Percentiles rank a stretch among this genome's conserved stretches.
Conservation (phyloP, 2,797 vertebrate genomes). For the Enteromius radiatus region DNA sequence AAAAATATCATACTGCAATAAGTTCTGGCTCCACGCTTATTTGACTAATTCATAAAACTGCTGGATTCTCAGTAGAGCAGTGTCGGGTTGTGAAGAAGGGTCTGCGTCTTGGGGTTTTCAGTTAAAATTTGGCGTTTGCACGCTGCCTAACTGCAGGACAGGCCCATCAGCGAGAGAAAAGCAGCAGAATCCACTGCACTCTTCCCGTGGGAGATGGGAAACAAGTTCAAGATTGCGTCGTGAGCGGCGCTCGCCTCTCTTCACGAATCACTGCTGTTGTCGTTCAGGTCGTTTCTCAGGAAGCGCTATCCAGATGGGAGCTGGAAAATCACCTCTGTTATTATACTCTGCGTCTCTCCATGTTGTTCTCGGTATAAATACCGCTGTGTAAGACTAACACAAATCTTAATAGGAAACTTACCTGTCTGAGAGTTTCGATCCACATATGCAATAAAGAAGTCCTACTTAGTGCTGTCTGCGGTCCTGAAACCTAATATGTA, state of each 20-base stretch:
- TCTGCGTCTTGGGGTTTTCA: conserved; percentile 21
- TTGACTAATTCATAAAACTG: conserved; percentile 43
- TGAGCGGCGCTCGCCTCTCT: conserved; percentile 47
- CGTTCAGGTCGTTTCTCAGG: conserved; percentile 54
- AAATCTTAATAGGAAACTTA: conserved; percentile 42
- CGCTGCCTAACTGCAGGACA: conserved; percentile 30
- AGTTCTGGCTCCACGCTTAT: conserved; percentile 38
- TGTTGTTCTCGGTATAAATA: conserved; percentile 52
- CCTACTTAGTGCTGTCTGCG: conserved; percentile 46
- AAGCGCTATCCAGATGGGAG: conserved; percentile 43
- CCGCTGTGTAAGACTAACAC: conserved; percentile 35
- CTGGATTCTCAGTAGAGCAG: conserved; percentile 32
- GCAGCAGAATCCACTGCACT: conserved; percentile 44
- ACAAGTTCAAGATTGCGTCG: conserved; percentile 52
- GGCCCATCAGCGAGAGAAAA: conserved; percentile 37
- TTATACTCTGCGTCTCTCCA: conserved; percentile 54
- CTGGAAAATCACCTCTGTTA: conserved; percentile 57
- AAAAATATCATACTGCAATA: conserved; percentile 48
- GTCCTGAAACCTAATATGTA: conserved; percentile 21
- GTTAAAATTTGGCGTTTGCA: conserved; percentile 18
- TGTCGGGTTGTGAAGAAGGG: conserved; percentile 34
- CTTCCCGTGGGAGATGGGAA: conserved; percentile 52
- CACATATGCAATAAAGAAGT: conserved; percentile 51
- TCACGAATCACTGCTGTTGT: conserved; percentile 43
- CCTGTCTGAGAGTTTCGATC: conserved; percentile 37